These are phyloP conservation scores for Catocala sponsa DNA, from an alignment of 2,888 invertebrate genomes.

Conservation along the genomic window DNA sequence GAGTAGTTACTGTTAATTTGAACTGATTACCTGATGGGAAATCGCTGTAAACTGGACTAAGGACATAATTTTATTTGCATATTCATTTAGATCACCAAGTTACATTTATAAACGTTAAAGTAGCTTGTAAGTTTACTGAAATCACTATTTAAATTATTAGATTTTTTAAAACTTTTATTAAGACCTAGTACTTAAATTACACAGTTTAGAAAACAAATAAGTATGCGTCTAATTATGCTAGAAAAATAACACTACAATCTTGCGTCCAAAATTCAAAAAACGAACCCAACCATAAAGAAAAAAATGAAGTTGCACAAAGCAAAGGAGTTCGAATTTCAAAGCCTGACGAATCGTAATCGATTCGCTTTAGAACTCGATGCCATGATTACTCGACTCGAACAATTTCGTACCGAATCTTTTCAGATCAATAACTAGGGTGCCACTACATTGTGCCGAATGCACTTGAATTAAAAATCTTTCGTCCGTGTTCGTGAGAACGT, in stretches of 20 bases:
- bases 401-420: constrained; percentile 56
- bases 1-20: no score
- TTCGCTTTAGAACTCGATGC: constrained; percentile 65
- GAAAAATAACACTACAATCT: constrained; percentile 18
- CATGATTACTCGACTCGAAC: constrained; percentile 51
- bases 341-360: constrained; percentile 71
- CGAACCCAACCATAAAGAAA: constrained; percentile 31
- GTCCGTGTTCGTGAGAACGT: constrained; percentile 64
- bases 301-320: constrained; percentile 60
- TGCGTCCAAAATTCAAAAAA: constrained; percentile 46
- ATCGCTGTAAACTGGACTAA: no score
- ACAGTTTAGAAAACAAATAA: not conserved
- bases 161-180: no score
- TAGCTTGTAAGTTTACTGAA: no score
- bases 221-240: no score
- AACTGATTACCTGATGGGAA: no score
- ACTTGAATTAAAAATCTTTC: constrained; percentile 54
- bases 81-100: no score
- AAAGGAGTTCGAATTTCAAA: constrained; percentile 68
- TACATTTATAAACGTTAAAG: no score
- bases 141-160: no score
- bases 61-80: no score
- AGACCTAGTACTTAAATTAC: no score
- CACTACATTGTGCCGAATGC: constrained; percentile 58
- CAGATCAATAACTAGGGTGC: constrained; percentile 62